Percentiles rank a stretch among this genome's conserved stretches.
These are phyloP conservation scores for Opisthograptis luteolata DNA, from an alignment of 2,888 invertebrate genomes.

Conservation along the genomic window DNA sequence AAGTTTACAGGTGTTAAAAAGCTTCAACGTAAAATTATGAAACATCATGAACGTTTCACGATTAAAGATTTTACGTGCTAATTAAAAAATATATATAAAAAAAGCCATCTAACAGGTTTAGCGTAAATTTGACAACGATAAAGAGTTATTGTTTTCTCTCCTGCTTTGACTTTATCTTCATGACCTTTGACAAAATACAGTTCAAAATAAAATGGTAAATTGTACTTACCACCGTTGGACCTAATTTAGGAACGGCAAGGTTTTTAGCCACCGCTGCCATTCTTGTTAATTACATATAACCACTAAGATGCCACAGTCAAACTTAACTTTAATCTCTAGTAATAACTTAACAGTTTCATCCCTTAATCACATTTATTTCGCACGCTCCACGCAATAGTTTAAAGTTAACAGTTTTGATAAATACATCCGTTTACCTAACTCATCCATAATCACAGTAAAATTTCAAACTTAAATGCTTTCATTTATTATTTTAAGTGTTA, in stretches of 20 bases:
- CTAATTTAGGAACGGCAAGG: constrained; percentile 49
- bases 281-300: constrained; percentile 57
- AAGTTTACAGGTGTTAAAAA: neutral
- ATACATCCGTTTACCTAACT: constrained; percentile 25
- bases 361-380: constrained; percentile 39
- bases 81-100: no score
- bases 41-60: neutral
- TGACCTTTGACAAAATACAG: constrained; percentile 43
- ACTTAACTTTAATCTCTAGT: constrained; percentile 46
- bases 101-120: no score
- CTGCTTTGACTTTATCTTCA: constrained; percentile 33
- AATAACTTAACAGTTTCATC: constrained; percentile 54
- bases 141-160: no score
- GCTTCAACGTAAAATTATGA: neutral
- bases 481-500: constrained; percentile 50
- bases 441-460: constrained; percentile 37
- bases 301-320: constrained; percentile 69
- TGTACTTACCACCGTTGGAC: constrained; percentile 67
- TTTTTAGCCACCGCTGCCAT: constrained; percentile 77
- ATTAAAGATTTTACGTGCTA: no score
- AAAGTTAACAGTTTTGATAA: constrained; percentile 23
- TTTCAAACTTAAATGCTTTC: constrained; percentile 60
- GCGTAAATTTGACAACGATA: no score
- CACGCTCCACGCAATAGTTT: constrained; percentile 29
- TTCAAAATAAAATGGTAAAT: neutral